A percentile compares a stretch with the other conserved stretches of the same genome.
These are phyloP conservation scores for Anas platyrhynchos DNA, from an alignment of 2,113 vertebrate genomes.

Conservation along the genomic window DNA sequence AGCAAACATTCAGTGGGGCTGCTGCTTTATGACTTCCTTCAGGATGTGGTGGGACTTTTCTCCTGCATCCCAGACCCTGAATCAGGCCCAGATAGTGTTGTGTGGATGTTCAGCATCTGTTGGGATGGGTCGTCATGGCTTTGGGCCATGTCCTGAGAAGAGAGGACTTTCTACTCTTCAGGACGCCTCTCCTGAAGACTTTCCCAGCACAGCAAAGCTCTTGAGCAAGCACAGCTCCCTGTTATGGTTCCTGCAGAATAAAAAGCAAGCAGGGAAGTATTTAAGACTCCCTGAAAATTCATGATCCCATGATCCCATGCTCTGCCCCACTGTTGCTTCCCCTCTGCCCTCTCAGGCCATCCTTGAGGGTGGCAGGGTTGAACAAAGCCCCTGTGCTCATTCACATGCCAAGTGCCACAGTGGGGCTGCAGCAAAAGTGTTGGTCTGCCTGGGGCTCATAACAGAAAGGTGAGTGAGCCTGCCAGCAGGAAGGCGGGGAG, in stretches of 20 bases:
- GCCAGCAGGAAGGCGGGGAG: neutral
- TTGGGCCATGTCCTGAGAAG: accelerated
- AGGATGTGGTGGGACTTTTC: neutral
- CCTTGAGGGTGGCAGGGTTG: accelerated
- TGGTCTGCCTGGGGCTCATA: neutral
- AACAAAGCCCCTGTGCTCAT: neutral
- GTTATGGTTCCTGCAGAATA: neutral
- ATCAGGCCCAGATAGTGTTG: neutral
- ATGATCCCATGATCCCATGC: neutral
- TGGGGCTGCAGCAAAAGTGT: neutral
- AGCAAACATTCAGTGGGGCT: neutral
- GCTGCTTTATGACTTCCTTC: neutral
- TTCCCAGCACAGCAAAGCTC: neutral
- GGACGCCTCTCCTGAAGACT: neutral
- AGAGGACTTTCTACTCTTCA: neutral
- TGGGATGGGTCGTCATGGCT: neutral
- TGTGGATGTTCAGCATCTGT: neutral
- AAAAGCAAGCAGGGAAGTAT: neutral
- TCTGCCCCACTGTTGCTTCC: neutral
- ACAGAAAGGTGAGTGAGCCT: neutral
- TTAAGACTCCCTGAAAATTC: neutral
- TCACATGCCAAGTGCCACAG: accelerated
- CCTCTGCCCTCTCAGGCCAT: too few species aligned
- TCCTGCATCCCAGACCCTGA: neutral
- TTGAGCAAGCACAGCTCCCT: neutral